These are phyloP conservation scores for Tromatobia lineatoria DNA, from an alignment of 2,888 invertebrate species.

Conservation along the genomic window DNA sequence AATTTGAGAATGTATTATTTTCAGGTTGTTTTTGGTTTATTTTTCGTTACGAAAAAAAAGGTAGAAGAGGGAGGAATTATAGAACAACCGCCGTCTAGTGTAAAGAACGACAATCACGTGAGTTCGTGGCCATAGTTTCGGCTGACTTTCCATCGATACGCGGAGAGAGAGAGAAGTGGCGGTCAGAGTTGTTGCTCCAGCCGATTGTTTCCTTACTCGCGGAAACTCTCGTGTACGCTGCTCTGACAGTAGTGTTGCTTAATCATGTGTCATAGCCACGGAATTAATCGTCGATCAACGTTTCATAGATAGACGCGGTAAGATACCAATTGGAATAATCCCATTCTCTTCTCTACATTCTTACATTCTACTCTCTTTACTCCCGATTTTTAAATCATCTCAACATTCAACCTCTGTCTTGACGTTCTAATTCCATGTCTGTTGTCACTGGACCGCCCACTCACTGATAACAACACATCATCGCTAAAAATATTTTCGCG, in stretches of 20 bases:
- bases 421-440: conserved; percentile 14
- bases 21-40: too few relatives aligned
- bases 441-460: conserved; percentile 23
- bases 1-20: too few relatives aligned
- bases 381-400: conserved; percentile 6
- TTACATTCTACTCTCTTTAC: neutral
- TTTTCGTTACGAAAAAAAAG: too few relatives aligned
- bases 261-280: conserved; percentile 35
- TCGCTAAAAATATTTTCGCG: conserved; percentile 3
- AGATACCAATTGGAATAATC: neutral
- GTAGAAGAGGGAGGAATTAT: too few relatives aligned
- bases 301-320: conserved; percentile 53
- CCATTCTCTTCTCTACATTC: neutral
- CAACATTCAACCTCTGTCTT: neutral
- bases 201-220: conserved; percentile 5
- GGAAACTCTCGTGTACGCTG: conserved; percentile 30
- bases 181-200: conserved; percentile 13
- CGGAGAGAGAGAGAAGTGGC: neutral
- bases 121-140: neutral
- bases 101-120: neutral
- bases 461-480: conserved; percentile 24
- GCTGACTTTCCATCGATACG: conserved; percentile 7
- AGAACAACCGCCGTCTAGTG: neutral
- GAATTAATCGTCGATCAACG: conserved; percentile 32
- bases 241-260: conserved; percentile 41